phyloP scores from a whole-genome alignment of 2,113 vertebrate species.

The Oceanodroma tethys region DNA sequence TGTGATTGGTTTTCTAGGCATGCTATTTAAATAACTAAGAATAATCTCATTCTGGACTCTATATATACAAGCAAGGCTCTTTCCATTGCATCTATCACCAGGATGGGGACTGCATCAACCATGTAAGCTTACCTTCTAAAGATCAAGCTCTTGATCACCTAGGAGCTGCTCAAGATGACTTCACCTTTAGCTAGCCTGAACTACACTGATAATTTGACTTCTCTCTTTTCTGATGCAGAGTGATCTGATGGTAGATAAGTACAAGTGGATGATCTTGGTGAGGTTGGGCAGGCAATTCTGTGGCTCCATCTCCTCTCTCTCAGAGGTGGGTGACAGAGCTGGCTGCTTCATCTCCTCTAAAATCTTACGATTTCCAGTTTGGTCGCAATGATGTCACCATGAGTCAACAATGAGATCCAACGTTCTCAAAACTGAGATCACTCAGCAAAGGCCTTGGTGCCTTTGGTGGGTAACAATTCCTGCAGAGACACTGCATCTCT shows the following conservation, averaged over 20 bases:
- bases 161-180: neutral
- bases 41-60: neutral
- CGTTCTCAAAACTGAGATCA: neutral
- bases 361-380: neutral
- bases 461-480: neutral
- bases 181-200: neutral
- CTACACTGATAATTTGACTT: neutral
- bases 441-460: neutral
- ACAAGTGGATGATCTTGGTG: neutral
- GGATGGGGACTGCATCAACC: neutral
- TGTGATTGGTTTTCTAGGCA: neutral
- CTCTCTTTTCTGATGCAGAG: neutral
- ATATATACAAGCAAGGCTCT: neutral
- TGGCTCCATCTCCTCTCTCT: neutral
- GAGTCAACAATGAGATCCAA: neutral
- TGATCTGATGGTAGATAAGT: neutral
- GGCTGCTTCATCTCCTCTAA: neutral
- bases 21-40: neutral
- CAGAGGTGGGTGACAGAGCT: neutral
- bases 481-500: neutral
- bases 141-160: neutral
- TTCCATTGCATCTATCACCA: neutral
- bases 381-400: neutral
- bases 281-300: neutral
- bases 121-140: neutral